These are phyloP conservation scores for Lepeophtheirus nordmannii DNA, from an alignment of 2,888 invertebrate genomes.

Conservation along the genomic window DNA sequence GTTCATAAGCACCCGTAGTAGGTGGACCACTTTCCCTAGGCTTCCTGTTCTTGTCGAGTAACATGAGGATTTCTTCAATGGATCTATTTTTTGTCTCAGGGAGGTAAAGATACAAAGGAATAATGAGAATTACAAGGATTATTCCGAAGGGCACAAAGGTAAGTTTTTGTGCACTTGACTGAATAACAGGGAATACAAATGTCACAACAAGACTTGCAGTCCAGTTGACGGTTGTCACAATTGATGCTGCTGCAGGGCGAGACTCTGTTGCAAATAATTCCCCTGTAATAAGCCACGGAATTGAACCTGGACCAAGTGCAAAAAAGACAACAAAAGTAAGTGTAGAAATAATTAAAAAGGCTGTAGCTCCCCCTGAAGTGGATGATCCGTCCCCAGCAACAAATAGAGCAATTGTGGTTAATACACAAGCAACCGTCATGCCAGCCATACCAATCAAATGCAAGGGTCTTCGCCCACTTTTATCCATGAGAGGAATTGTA, in stretches of 20 bases:
- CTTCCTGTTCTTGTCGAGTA: constrained; percentile 39
- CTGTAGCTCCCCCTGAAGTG: constrained; percentile 28
- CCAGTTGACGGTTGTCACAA: constrained; percentile 76
- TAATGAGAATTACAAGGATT: constrained; percentile 50
- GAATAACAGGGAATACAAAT: constrained; percentile 54
- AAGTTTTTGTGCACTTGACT: constrained; percentile 27
- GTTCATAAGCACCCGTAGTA: neutral
- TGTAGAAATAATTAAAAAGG: constrained; percentile 29
- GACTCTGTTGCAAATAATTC: constrained; percentile 71
- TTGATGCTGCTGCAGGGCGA: constrained; percentile 65
- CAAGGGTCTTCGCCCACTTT: constrained; percentile 63
- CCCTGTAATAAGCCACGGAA: constrained; percentile 81
- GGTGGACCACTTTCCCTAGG: neutral
- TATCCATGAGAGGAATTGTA: constrained; percentile 61
- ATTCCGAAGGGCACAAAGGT: constrained; percentile 58
- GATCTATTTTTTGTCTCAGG: constrained; percentile 79
- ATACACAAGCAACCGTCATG: constrained; percentile 54
- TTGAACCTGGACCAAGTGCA: constrained; percentile 62
- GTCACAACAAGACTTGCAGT: constrained; percentile 67
- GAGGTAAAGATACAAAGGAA: constrained; percentile 65
- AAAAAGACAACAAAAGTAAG: constrained; percentile 31
- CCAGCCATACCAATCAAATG: constrained; percentile 60
- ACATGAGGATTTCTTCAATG: constrained; percentile 63
- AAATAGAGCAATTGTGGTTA: constrained; percentile 48
- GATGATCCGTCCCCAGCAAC: neutral